Evolutionary conservation across 2,888 invertebrate species (phyloP).

Genomic region (Deladenus siricidicola): DNA sequence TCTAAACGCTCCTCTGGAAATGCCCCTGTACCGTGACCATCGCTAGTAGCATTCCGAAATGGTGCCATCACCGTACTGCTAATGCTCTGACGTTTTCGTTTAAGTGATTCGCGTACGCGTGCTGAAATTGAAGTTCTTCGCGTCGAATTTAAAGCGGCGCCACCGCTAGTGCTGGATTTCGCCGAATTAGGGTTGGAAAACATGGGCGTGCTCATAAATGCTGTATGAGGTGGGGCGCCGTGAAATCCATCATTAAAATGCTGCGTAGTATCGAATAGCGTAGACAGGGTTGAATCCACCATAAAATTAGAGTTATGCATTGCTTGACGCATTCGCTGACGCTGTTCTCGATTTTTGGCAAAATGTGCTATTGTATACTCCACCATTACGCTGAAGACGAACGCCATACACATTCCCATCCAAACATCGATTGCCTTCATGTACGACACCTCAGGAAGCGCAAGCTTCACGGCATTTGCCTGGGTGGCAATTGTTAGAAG

Average conservation of each 20-base stretch:
- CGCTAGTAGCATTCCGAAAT: not conserved
- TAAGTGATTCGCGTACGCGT: not conserved
- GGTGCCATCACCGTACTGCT: not conserved
- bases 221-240: not conserved
- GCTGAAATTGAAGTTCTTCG: not conserved
- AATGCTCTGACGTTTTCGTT: not conserved
- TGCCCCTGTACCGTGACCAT: no score
- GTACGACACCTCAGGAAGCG: conserved; percentile 50
- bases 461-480: conserved; percentile 51
- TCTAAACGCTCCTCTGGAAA: no score
- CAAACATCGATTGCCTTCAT: conserved; percentile 54
- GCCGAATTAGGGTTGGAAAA: not conserved
- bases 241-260: not conserved
- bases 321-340: conserved; percentile 5
- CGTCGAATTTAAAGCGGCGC: not conserved
- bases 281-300: conserved; percentile 49
- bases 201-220: not conserved
- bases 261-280: conserved; percentile 44
- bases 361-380: conserved; percentile 52
- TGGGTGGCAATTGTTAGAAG: conserved; percentile 32
- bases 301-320: conserved; percentile 33
- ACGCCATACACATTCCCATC: conserved; percentile 54
- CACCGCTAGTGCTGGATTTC: not conserved
- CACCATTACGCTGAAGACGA: conserved; percentile 52
- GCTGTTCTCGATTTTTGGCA: conserved; percentile 49